Evolutionary conservation across 2,888 invertebrate genomes (phyloP), one percentile per base, ranked within the genome.

Genomic region (Acronicta psi): DNA sequence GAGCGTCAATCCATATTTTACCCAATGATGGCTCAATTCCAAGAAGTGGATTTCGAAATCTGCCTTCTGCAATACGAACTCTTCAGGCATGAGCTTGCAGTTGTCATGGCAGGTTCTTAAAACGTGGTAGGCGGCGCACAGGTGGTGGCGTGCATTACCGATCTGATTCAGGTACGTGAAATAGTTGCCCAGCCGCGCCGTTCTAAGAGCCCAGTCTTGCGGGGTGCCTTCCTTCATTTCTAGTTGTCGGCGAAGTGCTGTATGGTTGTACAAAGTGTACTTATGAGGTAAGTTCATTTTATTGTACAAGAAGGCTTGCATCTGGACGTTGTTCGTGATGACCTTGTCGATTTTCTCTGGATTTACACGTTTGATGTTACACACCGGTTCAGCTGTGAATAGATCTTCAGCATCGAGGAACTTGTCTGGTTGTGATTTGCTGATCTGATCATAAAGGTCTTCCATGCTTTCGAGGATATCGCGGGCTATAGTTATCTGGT

Each of bases 61-160:
- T 53, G 93, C 85, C 69, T 89, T 89, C 73, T 89, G 88, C 5
- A 86, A 57, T 0, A 93, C 82, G 58, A 93, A 92, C 63, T 93
- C 91, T 75, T 91, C 90, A 1, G 93, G 92, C 69, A 92, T 86
- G 9, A 93, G 86, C 60, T 92, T 91, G 68, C 94, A 91, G 63
- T 93, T 92, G 41, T 93, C 92, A 76, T 95, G 95, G 70, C 95
- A 93, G 8, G 94, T 94, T 53, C 94, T 88, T 38, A 96, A 80
- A 9, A 96, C 93, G 63, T 93, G 89, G 74, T 94, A 94, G 0
- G 96, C 95, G 37, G 96, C 95, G 72, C 95, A 95, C 59, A 97
- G 88, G 82, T 97, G 96, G 83, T 97, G 96, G 37, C 96, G 88
- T 3, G 96, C 95, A 67, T 94, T 92, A 14, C 83, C 86, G 14